Percentiles rank a stretch among this genome's conserved stretches.
These are phyloP conservation scores for Caracal caracal DNA, from an alignment of 2,113 vertebrate genomes.

Conservation along the genomic window DNA sequence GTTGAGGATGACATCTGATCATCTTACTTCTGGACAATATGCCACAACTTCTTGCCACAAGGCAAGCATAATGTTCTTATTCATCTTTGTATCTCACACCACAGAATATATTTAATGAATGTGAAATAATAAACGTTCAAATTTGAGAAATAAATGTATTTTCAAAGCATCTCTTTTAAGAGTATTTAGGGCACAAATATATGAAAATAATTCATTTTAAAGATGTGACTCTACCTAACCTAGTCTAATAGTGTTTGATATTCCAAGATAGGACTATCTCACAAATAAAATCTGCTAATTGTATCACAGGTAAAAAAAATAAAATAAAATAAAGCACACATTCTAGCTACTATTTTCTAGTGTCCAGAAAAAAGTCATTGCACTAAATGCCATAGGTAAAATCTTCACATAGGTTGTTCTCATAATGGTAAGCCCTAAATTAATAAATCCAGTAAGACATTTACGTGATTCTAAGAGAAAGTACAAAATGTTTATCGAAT, in stretches of 20 bases:
- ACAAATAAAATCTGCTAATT: neutral
- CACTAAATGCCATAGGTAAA: neutral
- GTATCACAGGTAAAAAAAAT: neutral
- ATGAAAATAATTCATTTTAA: slow-evolving; percentile 18
- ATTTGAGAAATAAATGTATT: slow-evolving; percentile 29
- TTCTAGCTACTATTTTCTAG: slow-evolving; percentile 7
- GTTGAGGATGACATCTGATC: neutral
- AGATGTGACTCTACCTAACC: neutral
- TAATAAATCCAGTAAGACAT: neutral
- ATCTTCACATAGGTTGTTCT: neutral
- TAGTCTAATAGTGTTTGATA: slow-evolving; percentile 3
- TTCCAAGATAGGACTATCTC: neutral
- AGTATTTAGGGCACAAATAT: neutral
- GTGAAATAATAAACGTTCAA: neutral
- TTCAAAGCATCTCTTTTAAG: slow-evolving; percentile 1
- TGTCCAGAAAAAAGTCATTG: neutral
- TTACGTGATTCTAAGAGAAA: slow-evolving; percentile 4
- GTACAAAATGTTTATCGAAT: slow-evolving; percentile 24
- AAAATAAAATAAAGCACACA: neutral
- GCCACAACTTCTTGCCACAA: neutral
- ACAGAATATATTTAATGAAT: neutral
- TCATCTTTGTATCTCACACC: slow-evolving; percentile 11
- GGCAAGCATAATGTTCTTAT: neutral
- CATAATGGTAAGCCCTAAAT: neutral
- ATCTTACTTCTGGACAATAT: neutral